These are phyloP conservation scores for Diceros bicornis DNA, from an alignment of 2,797 vertebrate species.

Conservation along the genomic window DNA sequence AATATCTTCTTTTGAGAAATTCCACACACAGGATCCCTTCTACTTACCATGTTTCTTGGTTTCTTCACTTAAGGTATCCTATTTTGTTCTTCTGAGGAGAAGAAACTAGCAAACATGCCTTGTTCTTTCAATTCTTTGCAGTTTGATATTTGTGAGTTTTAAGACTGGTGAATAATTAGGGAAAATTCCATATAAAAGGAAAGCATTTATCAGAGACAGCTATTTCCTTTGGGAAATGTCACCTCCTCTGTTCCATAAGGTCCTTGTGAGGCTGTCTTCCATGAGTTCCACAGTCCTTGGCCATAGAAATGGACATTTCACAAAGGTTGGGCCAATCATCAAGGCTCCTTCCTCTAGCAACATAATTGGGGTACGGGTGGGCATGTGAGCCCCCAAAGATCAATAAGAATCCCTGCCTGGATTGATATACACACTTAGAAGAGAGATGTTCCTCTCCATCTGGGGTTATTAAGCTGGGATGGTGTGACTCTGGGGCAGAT, in stretches of 20 bases:
- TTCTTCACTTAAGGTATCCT: background rate
- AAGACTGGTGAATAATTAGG: background rate
- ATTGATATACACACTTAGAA: background rate
- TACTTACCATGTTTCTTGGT: background rate
- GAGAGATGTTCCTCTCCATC: background rate
- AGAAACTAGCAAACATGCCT: background rate
- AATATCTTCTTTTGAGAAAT: background rate
- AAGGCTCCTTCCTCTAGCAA: background rate
- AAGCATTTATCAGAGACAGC: background rate
- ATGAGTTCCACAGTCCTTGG: background rate
- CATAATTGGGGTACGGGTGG: background rate
- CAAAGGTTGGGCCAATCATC: background rate
- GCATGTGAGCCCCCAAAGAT: background rate
- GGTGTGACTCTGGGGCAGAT: background rate
- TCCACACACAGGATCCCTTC: background rate
- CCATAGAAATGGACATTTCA: background rate
- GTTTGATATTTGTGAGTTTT: slow-evolving; percentile 2
- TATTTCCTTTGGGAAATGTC: background rate
- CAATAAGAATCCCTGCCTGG: background rate
- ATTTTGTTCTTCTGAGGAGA: background rate
- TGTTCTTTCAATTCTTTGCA: background rate
- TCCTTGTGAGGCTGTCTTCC: background rate
- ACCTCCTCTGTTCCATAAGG: background rate
- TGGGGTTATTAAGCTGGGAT: background rate
- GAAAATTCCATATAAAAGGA: background rate